Base-by-base conservation (phyloP, 2,797 vertebrate species). In the Chelon labrosus region DNA sequence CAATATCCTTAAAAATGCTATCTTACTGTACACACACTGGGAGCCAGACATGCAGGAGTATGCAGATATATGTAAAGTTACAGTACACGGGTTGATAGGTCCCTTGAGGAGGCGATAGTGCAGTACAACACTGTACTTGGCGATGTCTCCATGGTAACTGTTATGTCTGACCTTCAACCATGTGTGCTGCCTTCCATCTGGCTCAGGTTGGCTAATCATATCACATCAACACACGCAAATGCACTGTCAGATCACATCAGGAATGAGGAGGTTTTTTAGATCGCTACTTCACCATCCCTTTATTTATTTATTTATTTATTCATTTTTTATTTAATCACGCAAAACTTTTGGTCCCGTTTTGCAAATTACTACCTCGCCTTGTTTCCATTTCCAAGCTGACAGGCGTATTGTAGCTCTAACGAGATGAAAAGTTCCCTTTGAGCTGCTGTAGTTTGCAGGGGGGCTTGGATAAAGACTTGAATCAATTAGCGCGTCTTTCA, bases 151-250 rank as follows among this genome's bases (percentile, higher is more conserved):
- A 92, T 94, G 89, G 93, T 84, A 92, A 93, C 92, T 71, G 88
- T 84, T 87, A 90, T 90, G 89, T 84, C 88, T 92, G 93, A 94
- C 92, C 92, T 94, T 93, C 89, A 91, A 85, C 87, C 80, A 87
- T 79, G 84, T 88, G 75, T 72, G 10, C 84, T 87, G 75, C 78
- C 65, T 90, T 92, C 87, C 80, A 85, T 91, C 80, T 87, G 82
- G 86, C 86, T 90, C 80, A 88, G 83, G 84, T 89, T 81, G 79
- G 76, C 84, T 89, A 86, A 91, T 92, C 86, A 87, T 77, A 88
- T 88, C 87, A 79, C 77, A 88, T 82, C 79, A 73, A 55, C 65
- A 66, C 79, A 70, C 77, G 74, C 71, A 80, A 75, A 86, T 75
- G 66, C 67, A 66, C 71, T 39, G 42, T 82, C 78, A 62, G 59